These are phyloP conservation scores for Ditula angustiorana DNA, from an alignment of 2,888 invertebrate species.

Conservation along the genomic window DNA sequence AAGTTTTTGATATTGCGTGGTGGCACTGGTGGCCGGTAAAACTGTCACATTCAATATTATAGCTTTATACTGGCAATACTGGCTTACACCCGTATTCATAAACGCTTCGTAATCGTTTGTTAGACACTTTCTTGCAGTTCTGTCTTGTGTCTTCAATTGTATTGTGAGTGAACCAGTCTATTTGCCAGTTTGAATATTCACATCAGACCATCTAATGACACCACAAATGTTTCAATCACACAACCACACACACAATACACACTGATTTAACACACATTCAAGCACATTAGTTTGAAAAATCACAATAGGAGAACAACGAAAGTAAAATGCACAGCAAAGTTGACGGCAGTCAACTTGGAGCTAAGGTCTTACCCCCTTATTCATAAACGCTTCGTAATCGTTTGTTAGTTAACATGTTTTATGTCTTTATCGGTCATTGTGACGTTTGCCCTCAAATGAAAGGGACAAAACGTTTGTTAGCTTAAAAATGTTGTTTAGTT, in stretches of 20 bases:
- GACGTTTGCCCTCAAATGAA: no score
- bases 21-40: background rate
- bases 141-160: no score
- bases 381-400: no score
- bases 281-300: conserved; percentile 59
- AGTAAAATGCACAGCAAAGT: background rate
- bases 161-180: no score
- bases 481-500: no score
- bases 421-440: no score
- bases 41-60: background rate
- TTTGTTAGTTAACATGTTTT: no score
- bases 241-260: conserved; percentile 46
- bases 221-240: conserved; percentile 57
- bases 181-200: background rate
- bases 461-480: no score
- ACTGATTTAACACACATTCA: conserved; percentile 44
- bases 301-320: conserved; percentile 45
- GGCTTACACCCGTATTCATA: no score
- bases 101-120: background rate
- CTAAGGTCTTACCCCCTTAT: no score
- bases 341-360: no score
- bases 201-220: conserved; percentile 57
- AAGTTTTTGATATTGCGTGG: conserved; percentile 15
- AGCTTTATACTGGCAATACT: background rate
- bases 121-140: no score